A percentile compares a stretch with the other conserved stretches of the same genome.
These are phyloP conservation scores for Euglossa dilemma DNA, from an alignment of 1,140 invertebrate genomes.

Conservation along the genomic window DNA sequence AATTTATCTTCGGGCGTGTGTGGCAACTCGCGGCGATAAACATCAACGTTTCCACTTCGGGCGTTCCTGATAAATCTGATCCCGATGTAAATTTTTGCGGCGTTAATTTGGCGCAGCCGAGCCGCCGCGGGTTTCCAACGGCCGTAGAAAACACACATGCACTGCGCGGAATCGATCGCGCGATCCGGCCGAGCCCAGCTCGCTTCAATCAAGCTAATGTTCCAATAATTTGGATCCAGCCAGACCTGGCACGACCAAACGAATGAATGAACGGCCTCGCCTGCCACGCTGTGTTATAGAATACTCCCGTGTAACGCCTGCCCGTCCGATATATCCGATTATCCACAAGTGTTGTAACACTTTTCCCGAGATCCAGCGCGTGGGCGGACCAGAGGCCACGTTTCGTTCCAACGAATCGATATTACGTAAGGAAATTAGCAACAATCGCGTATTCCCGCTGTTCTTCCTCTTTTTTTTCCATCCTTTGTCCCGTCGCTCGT, in stretches of 20 bases:
- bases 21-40: background rate
- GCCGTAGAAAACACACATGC: conserved; percentile 26
- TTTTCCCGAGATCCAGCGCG: conserved; percentile 2
- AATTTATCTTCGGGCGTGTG: background rate
- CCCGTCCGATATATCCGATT: background rate
- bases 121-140: background rate
- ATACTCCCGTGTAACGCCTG: conserved; percentile 31
- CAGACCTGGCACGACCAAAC: conserved; percentile 68
- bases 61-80: conserved; percentile 6
- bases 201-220: conserved; percentile 81
- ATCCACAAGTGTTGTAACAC: conserved; percentile 1
- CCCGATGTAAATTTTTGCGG: background rate
- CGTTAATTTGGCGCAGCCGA: conserved; percentile 5
- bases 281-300: conserved; percentile 41
- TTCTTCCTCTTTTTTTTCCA: too few relatives aligned
- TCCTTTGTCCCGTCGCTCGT: too few relatives aligned
- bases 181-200: conserved; percentile 75
- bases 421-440: conserved; percentile 24
- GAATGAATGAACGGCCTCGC: conserved; percentile 70
- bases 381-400: conserved; percentile 19
- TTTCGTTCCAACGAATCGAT: conserved; percentile 29
- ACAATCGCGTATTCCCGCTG: background rate
- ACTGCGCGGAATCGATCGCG: conserved; percentile 28
- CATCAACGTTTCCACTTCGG: background rate
- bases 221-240: conserved; percentile 77